These are phyloP conservation scores for Drosophila hamatofila DNA, from an alignment of 2,888 invertebrate genomes.

Conservation along the genomic window DNA sequence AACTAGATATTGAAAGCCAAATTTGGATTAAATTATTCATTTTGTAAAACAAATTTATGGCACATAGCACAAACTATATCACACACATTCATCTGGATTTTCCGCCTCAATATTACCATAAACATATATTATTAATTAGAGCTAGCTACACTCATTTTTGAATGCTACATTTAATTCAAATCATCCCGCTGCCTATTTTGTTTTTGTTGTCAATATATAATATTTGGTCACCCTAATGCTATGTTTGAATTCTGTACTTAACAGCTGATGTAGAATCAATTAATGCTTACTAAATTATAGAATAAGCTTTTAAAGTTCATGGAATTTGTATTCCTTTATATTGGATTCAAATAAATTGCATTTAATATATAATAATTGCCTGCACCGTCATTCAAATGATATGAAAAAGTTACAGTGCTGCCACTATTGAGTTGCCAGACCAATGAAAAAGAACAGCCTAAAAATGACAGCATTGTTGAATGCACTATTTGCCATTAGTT, in stretches of 20 bases:
- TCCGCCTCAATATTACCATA: rapidly evolving
- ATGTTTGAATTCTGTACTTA: not conserved
- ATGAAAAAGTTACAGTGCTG: not conserved
- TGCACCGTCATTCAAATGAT: not conserved
- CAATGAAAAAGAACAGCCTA: conserved; percentile 9
- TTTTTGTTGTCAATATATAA: too few relatives aligned
- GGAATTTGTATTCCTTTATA: not conserved
- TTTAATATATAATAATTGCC: not conserved
- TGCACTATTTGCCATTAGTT: conserved; percentile 21
- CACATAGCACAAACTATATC: too few relatives aligned
- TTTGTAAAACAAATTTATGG: not conserved
- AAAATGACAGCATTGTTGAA: conserved; percentile 20
- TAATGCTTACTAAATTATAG: not conserved
- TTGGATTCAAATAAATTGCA: not conserved
- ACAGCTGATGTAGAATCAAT: not conserved
- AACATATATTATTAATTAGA: not conserved
- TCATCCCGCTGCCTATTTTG: not conserved
- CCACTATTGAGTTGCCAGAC: conserved; percentile 4
- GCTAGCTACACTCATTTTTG: not conserved
- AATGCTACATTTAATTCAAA: not conserved
- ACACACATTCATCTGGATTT: not conserved
- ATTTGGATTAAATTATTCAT: not conserved
- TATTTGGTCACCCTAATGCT: conserved; percentile 2
- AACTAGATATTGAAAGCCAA: not conserved
- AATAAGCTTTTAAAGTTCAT: too few relatives aligned